Percentiles rank a stretch among this genome's conserved stretches.
Evolutionary conservation across 1,140 invertebrate species (phyloP).

Genomic region (Vanessa tameamea): DNA sequence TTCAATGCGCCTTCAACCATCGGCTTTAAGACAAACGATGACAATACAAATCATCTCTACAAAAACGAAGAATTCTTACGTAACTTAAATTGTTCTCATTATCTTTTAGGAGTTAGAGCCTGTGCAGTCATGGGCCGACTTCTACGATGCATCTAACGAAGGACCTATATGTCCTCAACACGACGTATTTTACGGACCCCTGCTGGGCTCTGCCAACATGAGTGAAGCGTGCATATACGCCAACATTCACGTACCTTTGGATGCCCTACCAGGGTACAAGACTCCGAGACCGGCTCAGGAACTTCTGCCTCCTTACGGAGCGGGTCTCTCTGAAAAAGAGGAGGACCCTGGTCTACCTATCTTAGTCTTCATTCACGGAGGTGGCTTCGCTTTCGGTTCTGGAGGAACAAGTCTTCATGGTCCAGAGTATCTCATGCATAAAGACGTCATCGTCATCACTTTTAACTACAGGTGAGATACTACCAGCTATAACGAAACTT

Average conservation of each 20-base stretch:
- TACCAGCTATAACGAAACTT: no score
- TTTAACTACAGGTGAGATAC: conserved; percentile 82
- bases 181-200: conserved; percentile 52
- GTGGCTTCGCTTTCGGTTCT: conserved; percentile 84
- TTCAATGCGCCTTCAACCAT: no score
- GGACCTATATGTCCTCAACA: conserved; percentile 80
- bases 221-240: conserved; percentile 65
- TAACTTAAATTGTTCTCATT: background rate
- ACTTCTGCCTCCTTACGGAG: conserved; percentile 32
- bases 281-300: conserved; percentile 8
- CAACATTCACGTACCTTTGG: conserved; percentile 60
- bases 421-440: conserved; percentile 83
- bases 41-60: no score
- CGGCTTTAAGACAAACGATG: no score
- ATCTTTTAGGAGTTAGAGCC: conserved; percentile 81
- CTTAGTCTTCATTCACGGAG: conserved; percentile 87
- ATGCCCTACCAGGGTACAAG: conserved; percentile 41
- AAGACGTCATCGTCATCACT: conserved; percentile 85
- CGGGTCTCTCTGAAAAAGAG: conserved; percentile 3
- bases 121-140: conserved; percentile 79
- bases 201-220: conserved; percentile 48
- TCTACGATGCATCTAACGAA: conserved; percentile 80
- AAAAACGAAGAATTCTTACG: no score
- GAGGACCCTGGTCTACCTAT: conserved; percentile 79
- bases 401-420: conserved; percentile 81